phyloP scores from a whole-genome alignment of 2,797 vertebrate genomes.

The Champsocephalus esox region DNA sequence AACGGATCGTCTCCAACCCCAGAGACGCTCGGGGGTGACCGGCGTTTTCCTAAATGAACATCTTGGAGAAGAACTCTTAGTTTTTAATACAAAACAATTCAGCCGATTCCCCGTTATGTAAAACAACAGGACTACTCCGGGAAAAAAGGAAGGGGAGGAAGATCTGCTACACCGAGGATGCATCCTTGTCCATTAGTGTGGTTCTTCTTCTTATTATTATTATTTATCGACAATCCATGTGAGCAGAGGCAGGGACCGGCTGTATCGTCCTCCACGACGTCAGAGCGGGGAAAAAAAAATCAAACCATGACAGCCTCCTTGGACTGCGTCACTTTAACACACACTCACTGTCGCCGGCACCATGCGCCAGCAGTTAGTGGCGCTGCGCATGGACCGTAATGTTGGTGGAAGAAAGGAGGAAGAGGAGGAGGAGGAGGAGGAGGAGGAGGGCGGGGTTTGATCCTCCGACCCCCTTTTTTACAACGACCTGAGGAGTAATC shows the following conservation, averaged over 20 bases:
- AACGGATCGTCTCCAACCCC: background rate
- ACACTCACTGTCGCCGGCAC: slow-evolving; percentile 42
- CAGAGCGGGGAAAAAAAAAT: slow-evolving; percentile 10
- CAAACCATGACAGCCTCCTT: slow-evolving; percentile 25
- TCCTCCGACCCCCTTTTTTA: slow-evolving; percentile 47
- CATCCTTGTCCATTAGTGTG: slow-evolving; percentile 57
- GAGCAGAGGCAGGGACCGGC: slow-evolving; percentile 67
- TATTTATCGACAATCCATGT: slow-evolving; percentile 44
- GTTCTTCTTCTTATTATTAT: slow-evolving; percentile 25
- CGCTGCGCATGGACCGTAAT: slow-evolving; percentile 23
- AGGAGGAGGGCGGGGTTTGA: slow-evolving; percentile 60
- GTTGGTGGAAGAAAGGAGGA: slow-evolving; percentile 8
- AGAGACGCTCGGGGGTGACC: slow-evolving; percentile 11
- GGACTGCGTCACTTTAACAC: slow-evolving; percentile 35
- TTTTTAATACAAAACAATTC: slow-evolving; percentile 45
- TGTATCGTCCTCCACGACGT: slow-evolving; percentile 56
- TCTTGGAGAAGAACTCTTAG: slow-evolving; percentile 42
- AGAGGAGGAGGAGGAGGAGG: background rate
- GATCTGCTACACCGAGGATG: slow-evolving; percentile 60
- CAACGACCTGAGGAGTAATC: slow-evolving; percentile 72
- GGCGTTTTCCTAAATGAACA: slow-evolving; percentile 10
- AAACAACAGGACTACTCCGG: slow-evolving; percentile 54
- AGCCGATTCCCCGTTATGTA: slow-evolving; percentile 38
- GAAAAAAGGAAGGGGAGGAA: slow-evolving; percentile 28
- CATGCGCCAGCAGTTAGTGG: slow-evolving; percentile 19